phyloP scores from a whole-genome alignment of 2,797 vertebrate species.

The Dryobates pubescens region DNA sequence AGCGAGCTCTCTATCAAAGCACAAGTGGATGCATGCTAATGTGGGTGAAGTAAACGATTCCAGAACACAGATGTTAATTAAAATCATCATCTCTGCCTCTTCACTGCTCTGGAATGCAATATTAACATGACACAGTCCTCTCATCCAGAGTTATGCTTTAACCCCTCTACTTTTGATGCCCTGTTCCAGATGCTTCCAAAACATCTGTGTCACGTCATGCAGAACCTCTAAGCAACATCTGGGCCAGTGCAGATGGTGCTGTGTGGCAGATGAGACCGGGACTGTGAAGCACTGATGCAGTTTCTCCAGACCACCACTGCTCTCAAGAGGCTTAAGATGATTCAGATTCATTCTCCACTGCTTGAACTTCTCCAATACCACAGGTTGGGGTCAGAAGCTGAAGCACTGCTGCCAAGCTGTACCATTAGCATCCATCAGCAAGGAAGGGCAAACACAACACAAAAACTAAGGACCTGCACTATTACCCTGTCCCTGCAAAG shows the following conservation, averaged over 20 bases:
- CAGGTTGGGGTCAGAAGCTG: neutral
- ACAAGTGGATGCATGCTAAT: constrained; percentile 44
- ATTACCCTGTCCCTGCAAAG: neutral
- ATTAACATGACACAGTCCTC: constrained; percentile 26
- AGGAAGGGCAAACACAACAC: neutral
- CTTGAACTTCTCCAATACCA: neutral
- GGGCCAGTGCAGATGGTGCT: neutral
- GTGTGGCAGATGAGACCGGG: constrained; percentile 5
- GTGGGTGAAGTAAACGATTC: constrained; percentile 42
- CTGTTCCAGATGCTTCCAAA: neutral
- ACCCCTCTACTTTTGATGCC: constrained; percentile 39
- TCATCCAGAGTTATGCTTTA: constrained; percentile 37
- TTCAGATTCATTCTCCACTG: neutral
- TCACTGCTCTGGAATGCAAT: constrained; percentile 46
- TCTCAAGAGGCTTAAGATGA: neutral
- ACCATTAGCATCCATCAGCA: neutral
- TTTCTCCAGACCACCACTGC: neutral
- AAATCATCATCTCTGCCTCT: constrained; percentile 48
- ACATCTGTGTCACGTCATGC: constrained; percentile 33
- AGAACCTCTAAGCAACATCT: constrained; percentile 19
- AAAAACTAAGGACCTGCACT: neutral
- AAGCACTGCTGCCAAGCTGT: neutral
- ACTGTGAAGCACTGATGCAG: neutral
- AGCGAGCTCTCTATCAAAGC: constrained; percentile 42
- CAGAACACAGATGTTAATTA: constrained; percentile 35